A percentile compares a stretch with the other conserved stretches of the same genome.
These are phyloP conservation scores for Perca schrenkii DNA, from an alignment of 2,113 vertebrate species.

Conservation along the genomic window DNA sequence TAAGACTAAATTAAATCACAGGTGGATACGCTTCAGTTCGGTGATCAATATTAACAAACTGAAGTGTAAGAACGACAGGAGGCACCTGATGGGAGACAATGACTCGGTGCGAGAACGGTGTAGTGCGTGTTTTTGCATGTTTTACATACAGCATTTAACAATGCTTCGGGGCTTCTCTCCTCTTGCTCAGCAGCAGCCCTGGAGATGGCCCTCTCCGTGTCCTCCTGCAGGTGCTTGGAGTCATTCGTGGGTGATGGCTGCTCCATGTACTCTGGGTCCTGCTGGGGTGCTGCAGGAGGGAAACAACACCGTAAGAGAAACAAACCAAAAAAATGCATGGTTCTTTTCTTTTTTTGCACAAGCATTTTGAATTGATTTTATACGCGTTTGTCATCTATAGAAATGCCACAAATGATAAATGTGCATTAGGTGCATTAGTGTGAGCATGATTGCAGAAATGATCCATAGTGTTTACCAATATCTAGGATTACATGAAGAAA, in stretches of 20 bases:
- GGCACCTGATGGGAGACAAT: background rate
- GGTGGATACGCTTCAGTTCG: background rate
- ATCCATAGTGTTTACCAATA: background rate
- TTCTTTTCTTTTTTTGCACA: background rate
- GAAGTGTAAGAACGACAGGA: background rate
- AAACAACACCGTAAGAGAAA: slow-evolving; percentile 1
- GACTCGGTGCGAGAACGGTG: background rate
- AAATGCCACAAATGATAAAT: background rate
- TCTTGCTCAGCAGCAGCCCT: slow-evolving; percentile 91
- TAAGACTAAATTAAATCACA: background rate
- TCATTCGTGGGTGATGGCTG: slow-evolving; percentile 92
- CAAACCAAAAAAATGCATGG: background rate
- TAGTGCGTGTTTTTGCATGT: slow-evolving; percentile 3
- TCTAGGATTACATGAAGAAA: background rate
- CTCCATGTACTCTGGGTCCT: slow-evolving; percentile 97
- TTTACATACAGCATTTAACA: slow-evolving; percentile 91
- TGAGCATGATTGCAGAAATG: background rate
- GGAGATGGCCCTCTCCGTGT: slow-evolving; percentile 92
- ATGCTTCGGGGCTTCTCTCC: slow-evolving; percentile 91
- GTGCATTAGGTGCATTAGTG: background rate
- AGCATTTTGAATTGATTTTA: background rate
- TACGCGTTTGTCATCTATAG: background rate
- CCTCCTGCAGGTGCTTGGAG: slow-evolving; percentile 93
- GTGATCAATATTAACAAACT: background rate
- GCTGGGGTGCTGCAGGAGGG: slow-evolving; percentile 83